Base-by-base conservation (phyloP, 37 sponge, comb jelly and placozoan species). In the Hexactinellida sp. region DNA sequence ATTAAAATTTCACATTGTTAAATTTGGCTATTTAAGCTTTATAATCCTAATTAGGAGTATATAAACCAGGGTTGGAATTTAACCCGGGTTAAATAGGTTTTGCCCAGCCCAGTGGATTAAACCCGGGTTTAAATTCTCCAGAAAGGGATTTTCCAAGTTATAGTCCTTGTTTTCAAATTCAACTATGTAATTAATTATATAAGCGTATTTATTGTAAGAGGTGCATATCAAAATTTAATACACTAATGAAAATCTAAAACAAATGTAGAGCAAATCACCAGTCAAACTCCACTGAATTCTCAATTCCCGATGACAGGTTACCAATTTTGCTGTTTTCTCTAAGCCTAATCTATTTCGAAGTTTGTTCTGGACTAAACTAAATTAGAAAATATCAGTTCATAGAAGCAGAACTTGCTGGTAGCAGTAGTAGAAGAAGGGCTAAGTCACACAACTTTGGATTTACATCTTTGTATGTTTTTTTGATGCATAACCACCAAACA, bases 41-140 rank as follows among this genome's bases (percentile, higher is more conserved):
- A n/a, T n/a, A n/a, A n/a, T n/a, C n/a, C n/a, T n/a, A n/a, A n/a
- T n/a, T n/a, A n/a, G n/a, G n/a, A n/a, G n/a, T n/a, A n/a, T n/a
- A n/a, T n/a, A 47, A 47, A 47, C 16, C 52, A 47, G 52, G 52
- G 52, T 47, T 47, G 16, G 52, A 47, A 16, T 47, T 16, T 47
- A 47, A 47, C 52, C 52, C 52, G 52, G 52, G 52, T 47, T 63
- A 63, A 63, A 63, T 10, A n/a, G 76, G 76, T 63, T 63, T 63
- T 32, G 76, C 76, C 76, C 76, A 28, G 34, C 76, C 76, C 76
- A 47, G 52, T 47, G 76, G 76, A 23, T 41, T 63, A 25, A 63
- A 63, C 76, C 76, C 76, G 76, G 34, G 25, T 63, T 63, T 32
- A 63, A 63, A 47, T 47, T 19, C 52, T 47, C 9, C 16, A 47